Evolutionary conservation across 2,113 vertebrate genomes (phyloP).

Genomic region (Lophotis ruficrista): DNA sequence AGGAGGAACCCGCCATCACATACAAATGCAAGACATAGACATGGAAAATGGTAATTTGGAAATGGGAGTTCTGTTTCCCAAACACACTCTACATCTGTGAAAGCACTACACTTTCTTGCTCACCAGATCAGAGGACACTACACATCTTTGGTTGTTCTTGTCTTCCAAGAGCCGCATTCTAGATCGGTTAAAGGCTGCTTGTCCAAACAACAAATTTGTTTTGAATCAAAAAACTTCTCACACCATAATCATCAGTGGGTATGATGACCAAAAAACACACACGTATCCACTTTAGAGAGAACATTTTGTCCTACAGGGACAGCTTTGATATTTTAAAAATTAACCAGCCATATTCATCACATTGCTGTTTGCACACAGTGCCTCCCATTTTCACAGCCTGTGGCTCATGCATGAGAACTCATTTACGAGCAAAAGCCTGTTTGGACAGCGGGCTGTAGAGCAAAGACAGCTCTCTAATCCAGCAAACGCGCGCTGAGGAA

Average conservation of each 20-base stretch:
- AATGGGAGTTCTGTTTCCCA: background rate
- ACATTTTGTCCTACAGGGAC: background rate
- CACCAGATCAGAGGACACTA: background rate
- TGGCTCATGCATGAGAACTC: background rate
- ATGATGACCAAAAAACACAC: rapidly evolving
- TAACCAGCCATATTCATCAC: background rate
- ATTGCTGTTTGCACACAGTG: background rate
- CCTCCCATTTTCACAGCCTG: background rate
- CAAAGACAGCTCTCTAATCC: background rate
- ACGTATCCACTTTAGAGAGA: background rate
- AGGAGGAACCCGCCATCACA: background rate
- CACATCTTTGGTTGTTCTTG: background rate
- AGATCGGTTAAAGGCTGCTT: background rate
- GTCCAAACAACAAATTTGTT: background rate
- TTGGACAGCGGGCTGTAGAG: background rate
- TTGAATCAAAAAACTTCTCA: background rate
- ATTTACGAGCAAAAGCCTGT: background rate
- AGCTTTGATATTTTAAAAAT: background rate
- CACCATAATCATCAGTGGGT: background rate
- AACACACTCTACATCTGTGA: background rate
- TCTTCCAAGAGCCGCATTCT: background rate
- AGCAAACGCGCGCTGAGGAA: background rate
- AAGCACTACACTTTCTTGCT: background rate
- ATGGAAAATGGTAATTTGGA: background rate
- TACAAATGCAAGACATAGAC: background rate